Evolutionary conservation across 2,888 invertebrate genomes (phyloP).

Genomic region (Erebia ligea): DNA sequence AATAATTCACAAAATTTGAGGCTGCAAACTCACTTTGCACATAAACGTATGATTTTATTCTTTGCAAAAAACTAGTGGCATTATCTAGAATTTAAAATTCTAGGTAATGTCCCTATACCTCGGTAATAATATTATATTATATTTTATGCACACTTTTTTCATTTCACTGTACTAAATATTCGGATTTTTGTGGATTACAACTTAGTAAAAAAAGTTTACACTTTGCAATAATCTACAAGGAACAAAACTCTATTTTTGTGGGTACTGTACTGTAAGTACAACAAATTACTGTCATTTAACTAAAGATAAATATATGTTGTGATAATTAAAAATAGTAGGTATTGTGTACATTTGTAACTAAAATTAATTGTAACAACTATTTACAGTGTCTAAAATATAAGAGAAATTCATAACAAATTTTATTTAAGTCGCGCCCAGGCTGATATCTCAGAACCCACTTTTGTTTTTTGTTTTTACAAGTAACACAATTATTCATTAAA

Average conservation of each 20-base stretch:
- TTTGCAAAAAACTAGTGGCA: not conserved
- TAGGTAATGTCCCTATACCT: not conserved
- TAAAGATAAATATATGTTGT: not conserved
- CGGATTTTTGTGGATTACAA: not conserved
- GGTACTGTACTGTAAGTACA: not conserved
- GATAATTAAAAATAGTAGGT: not conserved
- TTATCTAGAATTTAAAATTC: not conserved
- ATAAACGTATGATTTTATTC: not conserved
- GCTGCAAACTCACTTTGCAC: not conserved
- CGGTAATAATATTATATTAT: too few relatives aligned
- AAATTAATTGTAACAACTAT: not conserved
- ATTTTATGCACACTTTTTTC: too few relatives aligned
- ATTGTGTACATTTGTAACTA: not conserved
- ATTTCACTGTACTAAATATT: too few relatives aligned
- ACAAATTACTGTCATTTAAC: not conserved
- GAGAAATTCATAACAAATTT: not conserved
- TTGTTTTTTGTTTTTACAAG: too few relatives aligned
- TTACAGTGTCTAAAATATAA: not conserved
- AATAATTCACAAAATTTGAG: not conserved
- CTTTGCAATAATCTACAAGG: not conserved
- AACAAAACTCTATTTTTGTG: not conserved
- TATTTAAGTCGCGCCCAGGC: not conserved
- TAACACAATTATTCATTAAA: not conserved
- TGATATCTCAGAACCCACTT: not conserved
- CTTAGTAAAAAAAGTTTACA: not conserved